Base-by-base conservation (phyloP, 2,797 vertebrate genomes). In the Oryzias dopingdopingensis region DNA sequence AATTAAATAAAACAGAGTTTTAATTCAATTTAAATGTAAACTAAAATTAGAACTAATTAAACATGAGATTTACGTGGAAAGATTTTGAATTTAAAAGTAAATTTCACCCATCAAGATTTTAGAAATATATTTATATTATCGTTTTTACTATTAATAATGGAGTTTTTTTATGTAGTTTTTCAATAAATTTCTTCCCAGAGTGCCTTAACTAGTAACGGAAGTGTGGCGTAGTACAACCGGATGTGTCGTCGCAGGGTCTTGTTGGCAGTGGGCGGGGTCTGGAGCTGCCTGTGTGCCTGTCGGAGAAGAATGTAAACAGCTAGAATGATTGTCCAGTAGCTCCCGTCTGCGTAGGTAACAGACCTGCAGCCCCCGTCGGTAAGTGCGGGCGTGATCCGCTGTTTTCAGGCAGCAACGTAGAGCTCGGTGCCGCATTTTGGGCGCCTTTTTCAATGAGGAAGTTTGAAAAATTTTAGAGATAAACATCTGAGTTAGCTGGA, bases 251-350 rank as follows among this genome's bases (percentile, higher is more conserved):
- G 0, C 1, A 4, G 0, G 0, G 22, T 12, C 16, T 10, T 1
- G 3, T 49, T 42, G 37, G 29, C 16, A 23, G 24, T 76, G 66
- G 81, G 79, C 72, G 74, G 53, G 52, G 65, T 52, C 32, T 41
- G 16, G 50, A 14, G 0, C 29, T 12, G 46, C 41, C 13, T 18
- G 16, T n/a, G 49, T 10, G 32, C 32, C 32, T 37, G 18, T 47
- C 22, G 14, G 18, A 47, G 18, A 54, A 49, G 48, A 56, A 81
- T 62, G 85, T 87, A 85, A 85, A 85, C 81, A 85, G 72, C 74
- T 81, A 77, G 56, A 77, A 73, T 70, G 74, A 5, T n/a, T 49
- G 23, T 41, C 40, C 14, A 52, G 2, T 20, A 46, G 45, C 41
- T 55, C 17, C 1, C 32, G 14, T 14, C 58, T 20, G 54, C 59